These are phyloP conservation scores for Halcyon smyrnensis DNA, from an alignment of 2,797 vertebrate species.

Conservation along the genomic window DNA sequence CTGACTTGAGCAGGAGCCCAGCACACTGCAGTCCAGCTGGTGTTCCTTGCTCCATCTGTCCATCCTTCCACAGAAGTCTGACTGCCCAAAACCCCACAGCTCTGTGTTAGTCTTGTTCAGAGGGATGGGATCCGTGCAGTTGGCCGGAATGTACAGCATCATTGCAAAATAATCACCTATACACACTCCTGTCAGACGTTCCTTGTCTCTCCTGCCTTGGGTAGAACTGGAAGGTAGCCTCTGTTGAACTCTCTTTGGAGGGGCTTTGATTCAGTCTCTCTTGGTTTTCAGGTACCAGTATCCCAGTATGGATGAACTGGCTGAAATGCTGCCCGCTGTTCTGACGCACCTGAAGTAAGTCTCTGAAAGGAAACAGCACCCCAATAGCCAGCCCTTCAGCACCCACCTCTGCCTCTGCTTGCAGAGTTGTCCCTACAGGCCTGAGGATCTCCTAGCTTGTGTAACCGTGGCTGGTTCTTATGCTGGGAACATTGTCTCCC, in stretches of 20 bases:
- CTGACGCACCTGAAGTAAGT: constrained; percentile 90
- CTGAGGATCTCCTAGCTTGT: background rate
- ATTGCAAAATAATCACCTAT: background rate
- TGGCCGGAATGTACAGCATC: background rate
- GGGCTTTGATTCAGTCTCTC: background rate
- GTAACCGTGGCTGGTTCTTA: background rate
- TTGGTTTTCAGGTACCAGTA: constrained; percentile 89
- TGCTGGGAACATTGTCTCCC: background rate
- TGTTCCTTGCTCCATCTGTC: background rate
- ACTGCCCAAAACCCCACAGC: background rate
- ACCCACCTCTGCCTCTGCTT: background rate
- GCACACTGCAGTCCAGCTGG: background rate
- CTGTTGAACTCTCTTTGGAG: background rate
- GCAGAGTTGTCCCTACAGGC: background rate
- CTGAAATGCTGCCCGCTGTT: constrained; percentile 92
- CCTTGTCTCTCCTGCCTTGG: background rate
- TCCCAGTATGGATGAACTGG: constrained; percentile 91
- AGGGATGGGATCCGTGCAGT: background rate
- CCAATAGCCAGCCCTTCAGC: background rate
- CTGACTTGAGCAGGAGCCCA: background rate
- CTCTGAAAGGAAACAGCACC: background rate
- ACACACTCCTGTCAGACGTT: background rate
- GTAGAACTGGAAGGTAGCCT: background rate
- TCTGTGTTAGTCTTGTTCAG: background rate
- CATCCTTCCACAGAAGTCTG: background rate